Conservation (phyloP, 92 coral and sea anemone species). For the Porites divaricata region DNA sequence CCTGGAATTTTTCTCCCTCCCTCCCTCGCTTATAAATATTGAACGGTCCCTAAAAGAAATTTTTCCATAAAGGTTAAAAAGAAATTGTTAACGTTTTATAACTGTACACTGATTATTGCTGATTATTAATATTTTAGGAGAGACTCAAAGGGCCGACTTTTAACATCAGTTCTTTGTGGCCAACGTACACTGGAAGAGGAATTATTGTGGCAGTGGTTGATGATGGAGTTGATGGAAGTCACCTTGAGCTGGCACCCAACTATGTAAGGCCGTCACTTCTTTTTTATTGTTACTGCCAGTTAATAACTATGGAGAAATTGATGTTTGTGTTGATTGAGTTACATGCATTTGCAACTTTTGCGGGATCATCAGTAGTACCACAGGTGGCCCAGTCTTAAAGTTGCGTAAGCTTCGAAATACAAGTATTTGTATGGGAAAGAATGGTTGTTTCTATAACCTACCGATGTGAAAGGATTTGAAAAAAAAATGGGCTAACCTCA, state of each 20-base stretch:
- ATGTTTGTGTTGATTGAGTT: neutral
- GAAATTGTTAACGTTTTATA: too few relatives aligned
- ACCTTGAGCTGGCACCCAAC: slow-evolving; percentile 25
- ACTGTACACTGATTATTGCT: neutral
- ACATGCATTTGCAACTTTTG: neutral
- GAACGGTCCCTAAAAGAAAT: neutral
- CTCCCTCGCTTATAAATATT: neutral
- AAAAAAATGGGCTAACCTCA: neutral
- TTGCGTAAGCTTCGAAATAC: neutral
- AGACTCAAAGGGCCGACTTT: neutral
- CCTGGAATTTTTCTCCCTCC: neutral
- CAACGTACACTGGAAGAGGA: too few relatives aligned
- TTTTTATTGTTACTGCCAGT: neutral
- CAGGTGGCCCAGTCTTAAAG: slow-evolving; percentile 1
- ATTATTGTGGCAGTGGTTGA: too few relatives aligned
- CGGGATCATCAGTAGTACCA: neutral
- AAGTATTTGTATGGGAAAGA: neutral
- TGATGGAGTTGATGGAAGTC: too few relatives aligned
- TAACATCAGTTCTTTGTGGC: too few relatives aligned
- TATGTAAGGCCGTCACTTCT: slow-evolving; percentile 12
- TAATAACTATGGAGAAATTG: neutral
- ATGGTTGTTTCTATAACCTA: neutral
- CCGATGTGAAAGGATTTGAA: too few relatives aligned
- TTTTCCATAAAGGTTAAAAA: neutral
- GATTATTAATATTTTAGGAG: slow-evolving; percentile 1